These are phyloP conservation scores for Diadema setosum DNA, from an alignment of 35 echinoderm and acorn worm genomes.

Conservation along the genomic window DNA sequence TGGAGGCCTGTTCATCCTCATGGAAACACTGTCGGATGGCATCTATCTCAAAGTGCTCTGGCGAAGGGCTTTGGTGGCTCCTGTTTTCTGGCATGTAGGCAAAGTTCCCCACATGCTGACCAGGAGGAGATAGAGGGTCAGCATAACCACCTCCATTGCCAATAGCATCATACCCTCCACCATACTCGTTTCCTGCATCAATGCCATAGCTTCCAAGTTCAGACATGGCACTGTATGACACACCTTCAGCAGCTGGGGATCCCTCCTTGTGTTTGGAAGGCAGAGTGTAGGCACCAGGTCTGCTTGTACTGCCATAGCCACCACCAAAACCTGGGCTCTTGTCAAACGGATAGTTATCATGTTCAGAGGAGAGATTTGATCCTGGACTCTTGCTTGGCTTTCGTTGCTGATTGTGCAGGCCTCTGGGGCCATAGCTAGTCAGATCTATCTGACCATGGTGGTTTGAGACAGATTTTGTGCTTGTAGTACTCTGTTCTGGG, in stretches of 20 bases:
- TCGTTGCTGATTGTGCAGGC: not conserved
- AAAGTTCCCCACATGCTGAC: not conserved
- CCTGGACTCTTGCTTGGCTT: not conserved
- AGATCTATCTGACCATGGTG: no score
- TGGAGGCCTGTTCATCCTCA: not conserved
- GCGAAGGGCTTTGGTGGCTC: not conserved
- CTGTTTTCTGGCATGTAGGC: not conserved
- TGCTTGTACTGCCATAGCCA: not conserved
- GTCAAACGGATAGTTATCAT: not conserved
- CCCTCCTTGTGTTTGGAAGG: not conserved
- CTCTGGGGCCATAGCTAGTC: not conserved
- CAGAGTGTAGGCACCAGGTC: not conserved
- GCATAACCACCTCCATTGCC: not conserved
- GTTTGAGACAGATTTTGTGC: no score
- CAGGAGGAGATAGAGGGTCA: not conserved
- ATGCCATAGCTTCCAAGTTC: slow-evolving; percentile 7
- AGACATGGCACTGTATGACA: slow-evolving; percentile 18
- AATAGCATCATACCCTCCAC: not conserved
- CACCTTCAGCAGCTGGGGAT: not conserved
- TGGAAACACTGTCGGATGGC: not conserved
- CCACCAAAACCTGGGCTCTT: not conserved
- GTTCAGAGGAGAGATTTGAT: not conserved
- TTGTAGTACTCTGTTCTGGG: not conserved
- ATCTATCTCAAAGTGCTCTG: not conserved
- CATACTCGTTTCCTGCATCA: not conserved